Percentiles rank a stretch among this genome's conserved stretches.
Evolutionary conservation across 2,888 invertebrate genomes (phyloP).

Genomic region (Ennomos fuscantarius): DNA sequence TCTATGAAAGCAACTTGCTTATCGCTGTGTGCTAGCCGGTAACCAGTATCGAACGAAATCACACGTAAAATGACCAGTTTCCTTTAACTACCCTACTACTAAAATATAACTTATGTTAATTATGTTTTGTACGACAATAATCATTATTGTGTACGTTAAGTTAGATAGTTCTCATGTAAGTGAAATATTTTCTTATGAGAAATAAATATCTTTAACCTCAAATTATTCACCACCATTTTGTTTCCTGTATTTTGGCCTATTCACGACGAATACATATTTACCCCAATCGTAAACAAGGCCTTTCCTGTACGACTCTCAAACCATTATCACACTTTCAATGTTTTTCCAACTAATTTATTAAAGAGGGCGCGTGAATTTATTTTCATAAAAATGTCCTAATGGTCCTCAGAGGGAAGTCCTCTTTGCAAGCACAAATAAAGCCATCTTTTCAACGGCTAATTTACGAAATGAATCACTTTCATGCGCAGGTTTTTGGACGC

Average conservation of each 20-base stretch:
- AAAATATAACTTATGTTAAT: no score
- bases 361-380: slow-evolving; percentile 44
- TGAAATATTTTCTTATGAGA: no score
- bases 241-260: not conserved
- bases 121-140: no score
- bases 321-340: slow-evolving; percentile 34
- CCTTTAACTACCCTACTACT: no score
- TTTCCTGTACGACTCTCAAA: slow-evolving; percentile 27
- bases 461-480: slow-evolving; percentile 68
- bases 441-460: slow-evolving; percentile 66
- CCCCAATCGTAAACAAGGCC: slow-evolving; percentile 15
- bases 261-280: slow-evolving; percentile 2
- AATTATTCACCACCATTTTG: no score
- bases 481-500: slow-evolving; percentile 55
- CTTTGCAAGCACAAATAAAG: slow-evolving; percentile 50
- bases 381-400: slow-evolving; percentile 44
- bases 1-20: no score
- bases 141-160: no score
- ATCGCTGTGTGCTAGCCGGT: no score
- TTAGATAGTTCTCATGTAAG: no score
- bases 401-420: slow-evolving; percentile 34
- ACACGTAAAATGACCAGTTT: no score
- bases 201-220: no score
- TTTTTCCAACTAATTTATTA: slow-evolving; percentile 46
- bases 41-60: no score